Conservation (phyloP, 2,888 invertebrate species). For the Platypus cylindrus region DNA sequence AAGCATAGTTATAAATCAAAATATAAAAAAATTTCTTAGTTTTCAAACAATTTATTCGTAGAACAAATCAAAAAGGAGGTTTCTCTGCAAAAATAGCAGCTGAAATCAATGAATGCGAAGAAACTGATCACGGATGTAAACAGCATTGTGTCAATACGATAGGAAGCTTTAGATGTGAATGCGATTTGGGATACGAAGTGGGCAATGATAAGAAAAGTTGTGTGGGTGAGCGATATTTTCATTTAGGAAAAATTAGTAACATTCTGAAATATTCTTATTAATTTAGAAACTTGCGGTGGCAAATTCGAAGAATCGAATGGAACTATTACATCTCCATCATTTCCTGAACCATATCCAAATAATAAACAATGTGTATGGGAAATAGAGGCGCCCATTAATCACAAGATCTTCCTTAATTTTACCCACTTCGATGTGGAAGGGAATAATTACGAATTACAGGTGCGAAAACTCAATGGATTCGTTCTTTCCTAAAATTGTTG, state of each 20-base stretch:
- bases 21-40: no score
- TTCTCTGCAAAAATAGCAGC: slow-evolving; percentile 94
- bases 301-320: slow-evolving; percentile 69
- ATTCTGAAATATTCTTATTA: not conserved
- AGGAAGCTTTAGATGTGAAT: slow-evolving; percentile 77
- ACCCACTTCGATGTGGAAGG: slow-evolving; percentile 96
- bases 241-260: not conserved
- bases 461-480: not conserved
- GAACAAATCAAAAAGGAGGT: slow-evolving; percentile 70
- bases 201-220: slow-evolving; percentile 94
- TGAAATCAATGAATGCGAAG: slow-evolving; percentile 93
- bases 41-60: slow-evolving; percentile 2
- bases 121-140: slow-evolving; percentile 82
- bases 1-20: no score
- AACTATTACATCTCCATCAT: slow-evolving; percentile 88
- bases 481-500: not conserved
- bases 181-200: slow-evolving; percentile 86
- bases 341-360: slow-evolving; percentile 85
- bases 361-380: slow-evolving; percentile 97
- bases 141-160: slow-evolving; percentile 88
- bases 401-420: slow-evolving; percentile 89
- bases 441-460: slow-evolving; percentile 57
- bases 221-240: slow-evolving; percentile 54
- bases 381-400: slow-evolving; percentile 82
- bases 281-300: slow-evolving; percentile 89